phyloP scores from a whole-genome alignment of 2,888 invertebrate genomes.

The Coenonympha glycerion region DNA sequence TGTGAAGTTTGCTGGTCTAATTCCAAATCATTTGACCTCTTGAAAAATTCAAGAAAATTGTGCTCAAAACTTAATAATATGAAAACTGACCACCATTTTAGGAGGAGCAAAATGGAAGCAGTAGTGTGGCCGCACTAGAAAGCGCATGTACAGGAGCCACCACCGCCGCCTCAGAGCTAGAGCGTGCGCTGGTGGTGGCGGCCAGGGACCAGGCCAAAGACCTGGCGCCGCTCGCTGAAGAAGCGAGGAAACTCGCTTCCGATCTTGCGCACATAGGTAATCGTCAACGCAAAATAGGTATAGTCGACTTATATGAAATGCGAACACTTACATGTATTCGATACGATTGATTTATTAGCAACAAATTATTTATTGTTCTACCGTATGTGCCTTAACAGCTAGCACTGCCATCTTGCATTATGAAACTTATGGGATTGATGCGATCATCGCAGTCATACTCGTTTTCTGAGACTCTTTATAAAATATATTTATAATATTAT shows the following conservation, averaged over 20 bases:
- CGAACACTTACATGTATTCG: slow-evolving; percentile 37
- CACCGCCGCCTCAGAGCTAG: slow-evolving; percentile 89
- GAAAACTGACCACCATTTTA: slow-evolving; percentile 29
- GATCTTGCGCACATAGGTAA: slow-evolving; percentile 73
- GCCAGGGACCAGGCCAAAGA: slow-evolving; percentile 68
- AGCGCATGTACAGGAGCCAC: slow-evolving; percentile 81
- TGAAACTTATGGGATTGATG: neutral
- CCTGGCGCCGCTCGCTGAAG: slow-evolving; percentile 62
- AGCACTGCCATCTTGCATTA: neutral
- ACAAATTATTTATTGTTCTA: neutral
- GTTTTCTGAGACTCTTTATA: neutral
- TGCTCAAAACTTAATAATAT: neutral
- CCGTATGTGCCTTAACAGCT: neutral
- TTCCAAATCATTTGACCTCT: too few relatives aligned
- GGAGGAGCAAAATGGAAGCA: slow-evolving; percentile 62
- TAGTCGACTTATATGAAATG: slow-evolving; percentile 41
- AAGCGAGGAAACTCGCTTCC: slow-evolving; percentile 63
- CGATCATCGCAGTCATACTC: neutral
- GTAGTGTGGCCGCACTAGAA: slow-evolving; percentile 65
- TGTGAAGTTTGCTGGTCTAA: too few relatives aligned
- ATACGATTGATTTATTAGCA: neutral
- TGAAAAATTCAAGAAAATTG: too few relatives aligned
- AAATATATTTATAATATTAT: neutral
- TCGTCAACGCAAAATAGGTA: slow-evolving; percentile 59
- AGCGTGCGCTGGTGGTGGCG: slow-evolving; percentile 83